Conservation (phyloP, 2,888 invertebrate genomes). For the Chironomus tentans region DNA sequence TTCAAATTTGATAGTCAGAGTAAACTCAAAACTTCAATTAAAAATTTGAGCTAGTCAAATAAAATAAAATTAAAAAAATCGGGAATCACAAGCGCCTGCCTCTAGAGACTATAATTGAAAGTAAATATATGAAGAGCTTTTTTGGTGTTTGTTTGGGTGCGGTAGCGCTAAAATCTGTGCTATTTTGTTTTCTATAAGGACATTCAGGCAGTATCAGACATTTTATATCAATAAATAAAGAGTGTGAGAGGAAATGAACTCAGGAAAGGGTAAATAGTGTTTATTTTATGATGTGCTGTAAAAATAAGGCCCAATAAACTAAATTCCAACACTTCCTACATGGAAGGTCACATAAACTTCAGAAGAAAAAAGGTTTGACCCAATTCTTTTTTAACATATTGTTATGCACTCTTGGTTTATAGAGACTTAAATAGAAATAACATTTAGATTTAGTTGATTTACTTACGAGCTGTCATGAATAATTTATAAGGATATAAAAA, state of each 20-base stretch:
- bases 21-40: no score
- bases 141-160: background rate
- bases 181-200: background rate
- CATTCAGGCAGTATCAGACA: background rate
- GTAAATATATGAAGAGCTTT: background rate
- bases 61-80: background rate
- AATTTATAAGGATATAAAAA: background rate
- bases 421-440: no score
- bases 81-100: background rate
- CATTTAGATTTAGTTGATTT: background rate
- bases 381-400: background rate
- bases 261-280: background rate
- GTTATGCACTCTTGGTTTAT: background rate
- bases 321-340: no score
- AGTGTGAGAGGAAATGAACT: background rate
- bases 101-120: background rate
- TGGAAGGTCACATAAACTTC: no score
- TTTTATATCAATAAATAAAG: background rate
- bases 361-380: background rate
- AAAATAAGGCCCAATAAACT: background rate
- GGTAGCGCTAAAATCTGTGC: background rate
- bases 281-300: background rate
- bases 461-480: background rate
- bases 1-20: no score
- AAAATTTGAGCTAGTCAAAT: no score